Conservation (phyloP, 2,113 vertebrate species). For the Chinchilla lanigera region DNA sequence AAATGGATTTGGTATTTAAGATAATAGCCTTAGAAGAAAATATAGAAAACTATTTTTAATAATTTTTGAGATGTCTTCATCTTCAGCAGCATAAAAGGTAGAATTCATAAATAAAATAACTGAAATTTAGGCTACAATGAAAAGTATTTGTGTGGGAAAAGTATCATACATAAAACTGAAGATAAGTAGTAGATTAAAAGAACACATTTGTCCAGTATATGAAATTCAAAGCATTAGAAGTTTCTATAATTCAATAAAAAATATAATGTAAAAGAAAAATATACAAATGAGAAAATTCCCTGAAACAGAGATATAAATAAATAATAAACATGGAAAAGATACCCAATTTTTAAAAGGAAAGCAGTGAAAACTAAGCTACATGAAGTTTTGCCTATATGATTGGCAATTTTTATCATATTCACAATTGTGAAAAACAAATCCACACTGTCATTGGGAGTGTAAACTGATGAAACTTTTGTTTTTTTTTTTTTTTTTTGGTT, state of each 20-base stretch:
- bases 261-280: slow-evolving; percentile 1
- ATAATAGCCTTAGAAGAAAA: slow-evolving; percentile 26
- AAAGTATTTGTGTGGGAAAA: slow-evolving; percentile 13
- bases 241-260: slow-evolving; percentile 44
- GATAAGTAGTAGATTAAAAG: neutral
- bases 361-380: slow-evolving; percentile 40
- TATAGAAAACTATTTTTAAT: neutral
- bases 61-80: neutral
- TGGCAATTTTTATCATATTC: neutral
- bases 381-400: neutral
- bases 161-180: neutral
- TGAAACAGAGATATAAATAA: slow-evolving; percentile 1
- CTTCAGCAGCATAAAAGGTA: neutral
- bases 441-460: accelerated
- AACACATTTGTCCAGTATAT: neutral
- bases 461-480: neutral
- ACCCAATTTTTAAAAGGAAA: slow-evolving; percentile 8
- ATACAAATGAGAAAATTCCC: slow-evolving; percentile 29
- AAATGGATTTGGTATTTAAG: slow-evolving; percentile 31
- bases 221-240: neutral
- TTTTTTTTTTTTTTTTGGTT: too few relatives aligned
- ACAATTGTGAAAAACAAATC: neutral
- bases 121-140: neutral
- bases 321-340: neutral
- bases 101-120: neutral